Base-by-base conservation (phyloP, 2,113 vertebrate species). In the Tenebrosternarchus preto region DNA sequence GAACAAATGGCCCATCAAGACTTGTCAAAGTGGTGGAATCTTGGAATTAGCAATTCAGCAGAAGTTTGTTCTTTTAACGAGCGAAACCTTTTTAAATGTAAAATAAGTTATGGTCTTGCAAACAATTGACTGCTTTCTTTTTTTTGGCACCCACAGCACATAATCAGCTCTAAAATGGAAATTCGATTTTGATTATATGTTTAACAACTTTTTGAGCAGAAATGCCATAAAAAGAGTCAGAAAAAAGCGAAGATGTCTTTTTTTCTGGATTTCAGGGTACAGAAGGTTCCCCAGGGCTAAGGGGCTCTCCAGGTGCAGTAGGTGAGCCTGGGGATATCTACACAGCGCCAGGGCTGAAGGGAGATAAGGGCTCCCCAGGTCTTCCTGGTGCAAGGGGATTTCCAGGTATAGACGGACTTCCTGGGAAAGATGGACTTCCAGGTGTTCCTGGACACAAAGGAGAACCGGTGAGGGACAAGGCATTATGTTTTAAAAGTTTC, bases 241-340 rank as follows among this genome's bases (percentile, higher is more conserved):
- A 73, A 64, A 20, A 59, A 50, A 50, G 12, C 43, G 2, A 50
- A 50, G 3, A 50, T 11, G 43, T 50, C 12, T 12, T 43, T 59
- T 68, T 25, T 25, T 68, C 84, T 25, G 84, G 56, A 89, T 86
- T 87, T 22, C 76, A 99, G 98, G 98, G 98, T 0, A 67, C 78
- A 0, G 76, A 87, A 0, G 97, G 98, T 6, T 0, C 1, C 20
- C 91, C 92, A n/a, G 98, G 98, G 43, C 88, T 96, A 72, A 93
- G 87, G 1, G 98, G 98, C 67, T 83, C 73, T 15, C 96, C 96
- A 2, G 97, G 98, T 67, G 85, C 95, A 80, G 92, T 96, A 77
- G 98, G 98, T 74, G 96, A 95, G 59, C 96, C 97, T 20, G 97
- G 98, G 0, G 97, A 99, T 78, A 89, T 97, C 83, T 90, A 85